phyloP scores from a whole-genome alignment of 1,140 invertebrate genomes.

The Platorchestia sp. region DNA sequence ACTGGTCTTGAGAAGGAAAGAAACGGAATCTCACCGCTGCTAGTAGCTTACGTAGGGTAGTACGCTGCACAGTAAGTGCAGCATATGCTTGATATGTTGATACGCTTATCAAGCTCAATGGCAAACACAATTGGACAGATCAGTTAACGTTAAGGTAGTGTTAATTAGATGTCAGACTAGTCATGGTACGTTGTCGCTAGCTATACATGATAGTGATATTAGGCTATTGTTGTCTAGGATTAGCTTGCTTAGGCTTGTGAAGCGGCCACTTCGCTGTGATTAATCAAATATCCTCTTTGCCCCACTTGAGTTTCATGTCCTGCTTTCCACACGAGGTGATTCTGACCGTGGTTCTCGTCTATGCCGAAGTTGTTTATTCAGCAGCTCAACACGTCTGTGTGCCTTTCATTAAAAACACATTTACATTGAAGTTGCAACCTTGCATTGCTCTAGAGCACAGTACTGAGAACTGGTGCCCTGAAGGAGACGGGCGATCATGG shows the following conservation, averaged over 20 bases:
- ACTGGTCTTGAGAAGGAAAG: background rate
- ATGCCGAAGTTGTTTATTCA: no score
- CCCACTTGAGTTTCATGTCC: background rate
- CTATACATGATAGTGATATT: background rate
- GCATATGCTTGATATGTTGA: background rate
- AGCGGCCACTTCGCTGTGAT: conserved; percentile 7
- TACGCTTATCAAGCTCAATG: conserved; percentile 30
- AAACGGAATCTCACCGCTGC: background rate
- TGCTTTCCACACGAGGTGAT: background rate
- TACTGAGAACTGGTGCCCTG: no score
- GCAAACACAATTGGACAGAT: conserved; percentile 26
- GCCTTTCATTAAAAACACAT: no score
- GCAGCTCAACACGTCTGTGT: no score
- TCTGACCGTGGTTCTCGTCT: no score
- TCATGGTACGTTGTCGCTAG: background rate
- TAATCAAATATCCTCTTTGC: conserved; percentile 12
- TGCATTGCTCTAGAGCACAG: no score
- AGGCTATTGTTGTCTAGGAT: conserved; percentile 32
- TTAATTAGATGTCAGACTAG: background rate
- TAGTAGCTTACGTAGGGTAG: background rate
- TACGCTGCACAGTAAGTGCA: background rate
- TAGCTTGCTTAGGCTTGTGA: conserved; percentile 3
- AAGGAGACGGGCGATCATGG: no score
- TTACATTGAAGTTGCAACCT: no score
- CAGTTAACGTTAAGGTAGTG: conserved; percentile 16